These are phyloP conservation scores for Rhinichthys osculus DNA, from an alignment of 2,797 vertebrate species.

Conservation along the genomic window DNA sequence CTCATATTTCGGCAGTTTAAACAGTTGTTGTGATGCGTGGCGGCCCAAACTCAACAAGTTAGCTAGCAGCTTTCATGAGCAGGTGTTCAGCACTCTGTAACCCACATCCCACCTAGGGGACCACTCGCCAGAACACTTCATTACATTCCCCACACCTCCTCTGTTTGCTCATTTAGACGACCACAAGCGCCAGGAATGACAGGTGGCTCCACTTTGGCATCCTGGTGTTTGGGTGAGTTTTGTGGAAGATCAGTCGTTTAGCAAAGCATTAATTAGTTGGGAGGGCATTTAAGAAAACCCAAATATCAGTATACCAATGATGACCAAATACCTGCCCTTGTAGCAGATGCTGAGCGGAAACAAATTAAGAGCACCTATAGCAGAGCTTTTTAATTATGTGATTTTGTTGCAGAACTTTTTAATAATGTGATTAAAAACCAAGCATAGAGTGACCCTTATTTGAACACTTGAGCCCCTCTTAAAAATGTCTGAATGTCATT, in stretches of 20 bases:
- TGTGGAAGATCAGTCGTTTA: constrained; percentile 27
- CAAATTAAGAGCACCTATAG: neutral
- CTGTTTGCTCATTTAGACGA: constrained; percentile 57
- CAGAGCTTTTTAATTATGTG: neutral
- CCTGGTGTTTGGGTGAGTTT: constrained; percentile 47
- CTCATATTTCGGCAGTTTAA: neutral
- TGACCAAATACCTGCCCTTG: neutral
- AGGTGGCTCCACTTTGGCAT: constrained; percentile 56
- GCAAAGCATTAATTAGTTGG: constrained; percentile 15
- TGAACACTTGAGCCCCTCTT: neutral
- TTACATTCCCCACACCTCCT: constrained; percentile 63
- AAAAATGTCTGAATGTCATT: neutral
- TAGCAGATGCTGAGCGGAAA: neutral
- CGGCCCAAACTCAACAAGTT: constrained; percentile 59
- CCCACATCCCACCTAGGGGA: constrained; percentile 46
- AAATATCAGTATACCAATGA: neutral
- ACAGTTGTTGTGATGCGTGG: constrained; percentile 49
- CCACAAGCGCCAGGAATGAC: constrained; percentile 54
- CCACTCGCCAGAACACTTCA: constrained; percentile 62
- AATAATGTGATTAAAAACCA: neutral
- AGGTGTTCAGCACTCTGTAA: constrained; percentile 61
- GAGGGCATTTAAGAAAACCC: neutral
- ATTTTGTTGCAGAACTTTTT: neutral
- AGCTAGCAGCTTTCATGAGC: constrained; percentile 57
- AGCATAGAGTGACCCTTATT: neutral